Evolutionary conservation across 1,140 invertebrate species (phyloP).

Genomic region (Drosophila ananassae): DNA sequence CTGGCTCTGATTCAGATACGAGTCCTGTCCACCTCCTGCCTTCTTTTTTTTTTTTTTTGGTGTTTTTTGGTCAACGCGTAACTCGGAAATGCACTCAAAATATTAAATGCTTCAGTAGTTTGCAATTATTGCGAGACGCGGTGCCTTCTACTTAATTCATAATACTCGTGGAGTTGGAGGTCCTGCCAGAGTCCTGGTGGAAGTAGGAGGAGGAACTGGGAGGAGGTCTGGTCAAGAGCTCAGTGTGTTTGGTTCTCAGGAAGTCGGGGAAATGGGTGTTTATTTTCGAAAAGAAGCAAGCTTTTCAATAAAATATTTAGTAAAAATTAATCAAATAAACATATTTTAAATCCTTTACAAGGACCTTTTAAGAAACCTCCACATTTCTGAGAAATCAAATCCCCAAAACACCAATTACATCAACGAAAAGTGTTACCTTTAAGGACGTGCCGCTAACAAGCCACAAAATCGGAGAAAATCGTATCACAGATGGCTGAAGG

Average conservation of each 20-base stretch:
- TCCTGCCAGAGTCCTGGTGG: not conserved
- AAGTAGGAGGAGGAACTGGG: no score
- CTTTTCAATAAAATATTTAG: not conserved
- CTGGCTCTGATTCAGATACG: constrained; percentile 8
- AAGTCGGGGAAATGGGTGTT: not conserved
- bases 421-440: not conserved
- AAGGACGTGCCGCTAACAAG: not conserved
- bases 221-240: not conserved
- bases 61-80: constrained; percentile 39
- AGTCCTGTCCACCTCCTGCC: constrained; percentile 3
- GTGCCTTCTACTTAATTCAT: constrained; percentile 74
- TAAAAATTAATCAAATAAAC: not conserved
- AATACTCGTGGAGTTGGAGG: constrained; percentile 39
- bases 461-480: constrained; percentile 5
- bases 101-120: constrained; percentile 82
- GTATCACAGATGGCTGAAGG: not conserved
- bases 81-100: constrained; percentile 81
- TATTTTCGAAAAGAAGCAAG: no score
- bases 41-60: constrained; percentile 16
- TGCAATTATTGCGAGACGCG: constrained; percentile 68
- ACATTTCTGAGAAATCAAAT: not conserved
- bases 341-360: not conserved
- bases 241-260: constrained; percentile 31
- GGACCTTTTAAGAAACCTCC: not conserved
- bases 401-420: not conserved